A percentile compares a stretch with the other conserved stretches of the same genome.
phyloP scores from a whole-genome alignment of 2,888 invertebrate genomes.

The Brenthis ino region DNA sequence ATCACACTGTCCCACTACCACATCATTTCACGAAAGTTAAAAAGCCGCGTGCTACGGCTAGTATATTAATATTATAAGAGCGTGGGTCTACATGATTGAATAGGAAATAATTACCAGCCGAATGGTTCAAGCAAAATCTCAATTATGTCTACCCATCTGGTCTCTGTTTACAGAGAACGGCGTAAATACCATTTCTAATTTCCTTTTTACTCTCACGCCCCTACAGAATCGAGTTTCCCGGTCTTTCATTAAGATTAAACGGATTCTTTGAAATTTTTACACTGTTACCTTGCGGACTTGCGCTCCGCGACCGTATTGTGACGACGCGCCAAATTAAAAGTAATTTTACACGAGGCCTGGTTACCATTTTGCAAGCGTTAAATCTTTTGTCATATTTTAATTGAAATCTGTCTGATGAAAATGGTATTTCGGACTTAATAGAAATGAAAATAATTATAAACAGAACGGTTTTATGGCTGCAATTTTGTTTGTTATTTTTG shows the following conservation, averaged over 20 bases:
- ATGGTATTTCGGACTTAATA: too few relatives aligned
- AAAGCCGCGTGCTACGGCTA: too few relatives aligned
- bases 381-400: constrained; percentile 3
- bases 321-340: constrained; percentile 11
- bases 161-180: constrained; percentile 19
- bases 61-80: background rate
- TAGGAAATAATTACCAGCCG: constrained; percentile 2
- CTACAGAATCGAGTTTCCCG: constrained; percentile 21
- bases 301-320: constrained; percentile 11
- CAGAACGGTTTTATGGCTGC: too few relatives aligned
- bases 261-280: constrained; percentile 25
- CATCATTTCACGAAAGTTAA: too few relatives aligned
- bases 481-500: too few relatives aligned
- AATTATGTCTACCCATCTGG: constrained; percentile 22
- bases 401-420: background rate
- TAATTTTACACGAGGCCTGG: constrained; percentile 3
- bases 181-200: constrained; percentile 34
- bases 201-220: constrained; percentile 22
- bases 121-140: constrained; percentile 18
- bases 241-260: constrained; percentile 34
- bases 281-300: constrained; percentile 9
- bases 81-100: constrained; percentile 4
- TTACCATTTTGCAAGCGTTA: background rate
- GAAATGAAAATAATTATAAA: too few relatives aligned
- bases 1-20: too few relatives aligned